A percentile compares a stretch with the other conserved stretches of the same genome.
Conservation (phyloP, 2,797 vertebrate genomes). For the Sylvia borin region DNA sequence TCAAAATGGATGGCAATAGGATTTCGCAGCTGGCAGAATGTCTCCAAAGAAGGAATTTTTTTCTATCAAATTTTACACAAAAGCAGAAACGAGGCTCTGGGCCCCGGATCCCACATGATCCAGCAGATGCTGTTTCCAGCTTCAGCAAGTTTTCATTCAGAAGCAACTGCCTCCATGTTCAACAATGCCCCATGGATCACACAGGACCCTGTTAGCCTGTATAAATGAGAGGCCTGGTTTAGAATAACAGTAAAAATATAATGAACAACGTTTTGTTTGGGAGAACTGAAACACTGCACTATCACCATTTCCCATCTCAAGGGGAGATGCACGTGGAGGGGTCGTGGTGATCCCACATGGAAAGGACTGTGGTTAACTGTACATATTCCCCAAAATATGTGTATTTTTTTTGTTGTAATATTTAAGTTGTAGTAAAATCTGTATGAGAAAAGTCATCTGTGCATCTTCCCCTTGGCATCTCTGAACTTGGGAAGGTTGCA, state of each 20-base stretch:
- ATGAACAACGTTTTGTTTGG: neutral
- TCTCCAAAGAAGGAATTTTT: slow-evolving; percentile 32
- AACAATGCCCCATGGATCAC: slow-evolving; percentile 41
- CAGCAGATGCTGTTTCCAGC: slow-evolving; percentile 60
- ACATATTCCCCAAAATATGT: rapidly evolving
- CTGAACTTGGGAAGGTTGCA: neutral
- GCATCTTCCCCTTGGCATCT: neutral
- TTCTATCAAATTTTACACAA: slow-evolving; percentile 33
- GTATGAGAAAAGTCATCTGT: neutral
- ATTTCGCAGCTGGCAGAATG: slow-evolving; percentile 3
- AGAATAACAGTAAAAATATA: slow-evolving; percentile 19
- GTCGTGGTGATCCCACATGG: neutral
- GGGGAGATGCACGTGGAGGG: neutral
- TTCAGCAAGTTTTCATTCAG: slow-evolving; percentile 58
- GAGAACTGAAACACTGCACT: neutral
- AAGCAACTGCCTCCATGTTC: slow-evolving; percentile 53
- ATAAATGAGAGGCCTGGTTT: slow-evolving; percentile 57
- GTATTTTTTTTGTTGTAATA: neutral
- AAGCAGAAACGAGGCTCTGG: slow-evolving; percentile 21
- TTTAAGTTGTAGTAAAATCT: neutral
- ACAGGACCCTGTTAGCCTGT: slow-evolving; percentile 56
- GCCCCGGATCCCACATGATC: slow-evolving; percentile 34
- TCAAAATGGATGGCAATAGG: neutral
- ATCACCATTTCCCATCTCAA: neutral
- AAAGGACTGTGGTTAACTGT: neutral